phyloP scores from a whole-genome alignment of 2,797 vertebrate species.

The Fringilla coelebs region DNA sequence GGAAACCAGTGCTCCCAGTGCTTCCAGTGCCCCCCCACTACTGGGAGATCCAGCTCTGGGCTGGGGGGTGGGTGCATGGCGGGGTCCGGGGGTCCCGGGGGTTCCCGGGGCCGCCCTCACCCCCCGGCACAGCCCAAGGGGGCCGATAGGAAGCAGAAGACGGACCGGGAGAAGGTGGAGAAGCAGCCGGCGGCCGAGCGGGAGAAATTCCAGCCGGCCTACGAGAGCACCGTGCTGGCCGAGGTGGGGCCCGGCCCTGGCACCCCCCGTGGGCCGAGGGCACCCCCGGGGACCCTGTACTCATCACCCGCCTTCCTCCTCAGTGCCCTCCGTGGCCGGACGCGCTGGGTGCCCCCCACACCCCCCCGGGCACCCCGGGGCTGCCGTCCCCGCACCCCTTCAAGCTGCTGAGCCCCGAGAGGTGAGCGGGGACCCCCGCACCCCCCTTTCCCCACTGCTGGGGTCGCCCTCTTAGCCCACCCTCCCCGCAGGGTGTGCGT shows the following conservation, averaged over 20 bases:
- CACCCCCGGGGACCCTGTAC: neutral
- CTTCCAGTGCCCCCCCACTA: neutral
- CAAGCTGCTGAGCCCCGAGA: neutral
- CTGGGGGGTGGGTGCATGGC: neutral
- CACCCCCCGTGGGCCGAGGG: neutral
- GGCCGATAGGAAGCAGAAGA: neutral
- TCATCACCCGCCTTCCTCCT: neutral
- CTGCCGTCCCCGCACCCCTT: neutral
- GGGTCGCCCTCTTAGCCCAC: neutral
- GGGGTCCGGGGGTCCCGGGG: neutral
- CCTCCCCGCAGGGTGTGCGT: neutral
- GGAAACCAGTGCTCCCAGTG: neutral
- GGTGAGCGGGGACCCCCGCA: neutral
- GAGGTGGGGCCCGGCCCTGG: neutral
- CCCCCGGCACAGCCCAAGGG: neutral
- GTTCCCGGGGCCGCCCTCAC: neutral
- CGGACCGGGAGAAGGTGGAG: neutral
- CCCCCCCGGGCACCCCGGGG: neutral
- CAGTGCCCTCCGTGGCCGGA: neutral
- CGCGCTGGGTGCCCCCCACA: neutral
- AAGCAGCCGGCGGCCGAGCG: neutral
- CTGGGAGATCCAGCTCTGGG: neutral
- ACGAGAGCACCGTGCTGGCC: neutral
- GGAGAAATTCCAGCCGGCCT: neutral
- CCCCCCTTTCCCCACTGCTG: accelerated